A percentile compares a stretch with the other conserved stretches of the same genome.
phyloP scores from a whole-genome alignment of 2,888 invertebrate species.

The Pachydiplax longipennis region DNA sequence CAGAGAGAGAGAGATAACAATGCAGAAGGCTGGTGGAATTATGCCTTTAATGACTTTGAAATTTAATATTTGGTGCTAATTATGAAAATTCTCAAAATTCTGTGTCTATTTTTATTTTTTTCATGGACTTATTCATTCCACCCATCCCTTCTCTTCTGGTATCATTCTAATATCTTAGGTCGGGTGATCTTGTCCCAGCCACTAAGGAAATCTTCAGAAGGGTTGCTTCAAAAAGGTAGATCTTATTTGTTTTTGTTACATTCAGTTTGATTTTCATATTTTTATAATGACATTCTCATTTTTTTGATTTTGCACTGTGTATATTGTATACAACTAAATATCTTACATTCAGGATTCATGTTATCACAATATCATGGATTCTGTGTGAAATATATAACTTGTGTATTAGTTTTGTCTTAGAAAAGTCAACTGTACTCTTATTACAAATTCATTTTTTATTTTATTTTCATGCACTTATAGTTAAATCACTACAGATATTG shows the following conservation, averaged over 20 bases:
- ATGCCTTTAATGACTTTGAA: neutral
- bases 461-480: too few relatives aligned
- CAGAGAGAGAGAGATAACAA: neutral
- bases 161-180: constrained; percentile 37
- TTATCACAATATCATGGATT: too few relatives aligned
- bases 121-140: constrained; percentile 10
- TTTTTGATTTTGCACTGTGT: too few relatives aligned
- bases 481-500: too few relatives aligned
- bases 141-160: constrained; percentile 29
- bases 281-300: neutral
- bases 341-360: too few relatives aligned
- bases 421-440: too few relatives aligned
- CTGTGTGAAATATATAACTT: too few relatives aligned
- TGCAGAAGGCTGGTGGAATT: neutral
- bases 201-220: constrained; percentile 23
- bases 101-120: neutral
- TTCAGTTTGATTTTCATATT: neutral
- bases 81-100: neutral
- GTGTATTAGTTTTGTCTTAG: too few relatives aligned
- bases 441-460: too few relatives aligned
- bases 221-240: constrained; percentile 31
- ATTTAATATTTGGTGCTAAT: neutral
- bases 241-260: constrained; percentile 14
- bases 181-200: constrained; percentile 43
- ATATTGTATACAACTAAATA: too few relatives aligned